A percentile compares a stretch with the other conserved stretches of the same genome.
phyloP scores from a whole-genome alignment of 1,140 invertebrate genomes.

The Diploscapter pachys region DNA sequence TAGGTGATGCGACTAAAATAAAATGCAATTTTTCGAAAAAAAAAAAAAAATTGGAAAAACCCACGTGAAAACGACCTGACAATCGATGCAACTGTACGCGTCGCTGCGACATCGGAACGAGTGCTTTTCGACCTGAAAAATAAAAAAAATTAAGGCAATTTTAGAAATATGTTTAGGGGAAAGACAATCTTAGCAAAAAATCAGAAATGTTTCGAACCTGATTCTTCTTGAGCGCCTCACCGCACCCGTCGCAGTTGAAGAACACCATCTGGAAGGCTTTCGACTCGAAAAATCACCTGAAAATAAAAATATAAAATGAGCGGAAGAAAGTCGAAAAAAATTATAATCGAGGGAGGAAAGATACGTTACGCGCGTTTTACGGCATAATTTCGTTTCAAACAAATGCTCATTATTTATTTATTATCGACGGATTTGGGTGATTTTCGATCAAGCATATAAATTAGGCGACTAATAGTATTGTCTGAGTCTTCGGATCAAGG shows the following conservation, averaged over 20 bases:
- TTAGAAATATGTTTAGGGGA: no score
- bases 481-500: no score
- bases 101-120: slow-evolving; percentile 60
- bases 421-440: no score
- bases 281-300: neutral
- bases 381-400: no score
- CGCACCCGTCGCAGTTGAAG: slow-evolving; percentile 84
- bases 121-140: slow-evolving; percentile 75
- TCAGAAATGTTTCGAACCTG: slow-evolving; percentile 59
- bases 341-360: no score
- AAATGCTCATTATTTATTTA: no score
- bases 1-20: slow-evolving; percentile 73
- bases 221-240: slow-evolving; percentile 81
- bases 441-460: no score
- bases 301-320: no score
- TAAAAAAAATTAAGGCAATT: slow-evolving; percentile 6
- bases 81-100: slow-evolving; percentile 79
- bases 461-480: no score
- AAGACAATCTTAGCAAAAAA: no score
- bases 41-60: neutral
- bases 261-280: slow-evolving; percentile 73
- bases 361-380: no score
- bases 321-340: no score
- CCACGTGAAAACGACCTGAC: slow-evolving; percentile 74
- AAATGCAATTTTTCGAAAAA: neutral